Base-by-base conservation (phyloP, 2,113 vertebrate genomes). In the Myotis brandtii region DNA sequence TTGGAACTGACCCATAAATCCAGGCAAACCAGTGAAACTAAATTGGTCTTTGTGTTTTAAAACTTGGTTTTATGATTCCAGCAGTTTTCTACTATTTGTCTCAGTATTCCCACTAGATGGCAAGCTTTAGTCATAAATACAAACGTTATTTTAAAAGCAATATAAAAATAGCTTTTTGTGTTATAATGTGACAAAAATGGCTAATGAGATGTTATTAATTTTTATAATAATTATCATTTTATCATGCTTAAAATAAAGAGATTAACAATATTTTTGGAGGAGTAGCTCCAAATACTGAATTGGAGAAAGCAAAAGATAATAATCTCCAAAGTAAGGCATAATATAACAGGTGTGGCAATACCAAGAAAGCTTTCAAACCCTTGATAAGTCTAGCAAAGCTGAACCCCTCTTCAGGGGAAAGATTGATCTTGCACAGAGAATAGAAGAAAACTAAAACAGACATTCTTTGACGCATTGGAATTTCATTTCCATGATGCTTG, bases 61-160 rank as follows among this genome's bases (percentile, higher is more conserved):
- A 86, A 86, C 2, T 83, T 0, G 0, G 5, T 70, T 87, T 87
- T 32, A 66, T 32, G 30, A 76, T 94, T 67, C 1, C 13, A 90
- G 10, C 40, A 73, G 1, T 23, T 76, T 92, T 93, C n/a, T 89
- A 34, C 73, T 43, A 23, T 76, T 89, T 81, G 16, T 46, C 64
- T 9, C 0, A 89, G 10, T 10, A 62, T 95, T 9, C 18, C 94
- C 98, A 97, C 97, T 98, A 98, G 98, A 97, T 98, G 98, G 98
- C 97, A 98, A 25, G 64, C 95, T 98, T 98, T 97, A 98, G 93
- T 97, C 93, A 98, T 92, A 95, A 98, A 98, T 97, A 76, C 8
- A 95, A 48, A 91, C 96, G 30, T 1, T 25, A 50, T 3, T 75
- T 1, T 67, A 25, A 91, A 95, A 97, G 95, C 40, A 67, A 62